These are phyloP conservation scores for Coturnix japonica DNA, from an alignment of 2,113 vertebrate genomes.

Conservation along the genomic window DNA sequence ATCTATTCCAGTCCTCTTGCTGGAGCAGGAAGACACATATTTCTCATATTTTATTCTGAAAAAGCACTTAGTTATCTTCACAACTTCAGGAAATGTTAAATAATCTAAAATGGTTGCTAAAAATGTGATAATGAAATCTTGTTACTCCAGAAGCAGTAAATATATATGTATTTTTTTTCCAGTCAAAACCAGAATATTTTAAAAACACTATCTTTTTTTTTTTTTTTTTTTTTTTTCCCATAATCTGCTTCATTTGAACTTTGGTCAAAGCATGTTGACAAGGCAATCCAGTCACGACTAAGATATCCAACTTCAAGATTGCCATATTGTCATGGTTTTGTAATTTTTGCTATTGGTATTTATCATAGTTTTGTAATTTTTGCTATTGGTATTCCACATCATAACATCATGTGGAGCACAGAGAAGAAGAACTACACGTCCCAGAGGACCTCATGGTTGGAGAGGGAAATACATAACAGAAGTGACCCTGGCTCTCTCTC, in stretches of 20 bases:
- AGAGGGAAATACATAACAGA: too few relatives aligned
- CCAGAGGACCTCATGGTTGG: too few relatives aligned
- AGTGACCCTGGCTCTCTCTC: too few relatives aligned
- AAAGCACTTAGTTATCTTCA: neutral
- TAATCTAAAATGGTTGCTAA: neutral
- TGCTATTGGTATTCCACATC: too few relatives aligned
- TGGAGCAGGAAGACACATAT: too few relatives aligned
- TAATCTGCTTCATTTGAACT: neutral
- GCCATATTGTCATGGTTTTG: too few relatives aligned
- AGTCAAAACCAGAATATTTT: neutral
- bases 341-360: too few relatives aligned
- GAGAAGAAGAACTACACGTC: too few relatives aligned
- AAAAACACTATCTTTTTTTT: neutral
- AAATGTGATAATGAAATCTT: neutral
- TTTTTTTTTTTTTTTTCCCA: too few relatives aligned
- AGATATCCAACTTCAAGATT: neutral
- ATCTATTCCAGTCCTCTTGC: too few relatives aligned
- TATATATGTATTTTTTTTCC: neutral
- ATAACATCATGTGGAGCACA: too few relatives aligned
- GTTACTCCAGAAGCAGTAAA: neutral
- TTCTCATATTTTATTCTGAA: neutral
- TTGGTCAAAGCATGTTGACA: neutral
- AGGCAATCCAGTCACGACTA: neutral
- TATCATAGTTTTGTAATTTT: too few relatives aligned
- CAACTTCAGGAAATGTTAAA: neutral